Base-by-base conservation (phyloP, 2,113 vertebrate genomes). In the Tichodroma muraria region DNA sequence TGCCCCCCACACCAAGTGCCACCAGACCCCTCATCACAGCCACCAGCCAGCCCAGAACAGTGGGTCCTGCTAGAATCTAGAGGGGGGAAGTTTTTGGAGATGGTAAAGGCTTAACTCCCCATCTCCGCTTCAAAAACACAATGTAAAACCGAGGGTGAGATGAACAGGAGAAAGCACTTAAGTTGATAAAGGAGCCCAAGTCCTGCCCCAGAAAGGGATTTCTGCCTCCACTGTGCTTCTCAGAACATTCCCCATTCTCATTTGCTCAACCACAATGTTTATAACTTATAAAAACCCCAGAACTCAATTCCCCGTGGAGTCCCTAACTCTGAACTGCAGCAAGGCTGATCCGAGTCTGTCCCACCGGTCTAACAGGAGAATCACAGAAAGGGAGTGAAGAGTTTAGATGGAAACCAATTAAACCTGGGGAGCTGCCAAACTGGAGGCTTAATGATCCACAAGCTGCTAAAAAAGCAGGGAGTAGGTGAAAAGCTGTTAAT, bases 401-500 rank as follows among this genome's bases (percentile, higher is more conserved):
- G 37, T 53, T 94, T 27, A 88, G 63, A 42, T 53, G 81, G 59
- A 96, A 91, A 94, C 1, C 1, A 85, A 82, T 88, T 80, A 82
- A 80, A 80, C 14, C 37, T 83, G 90, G 59, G 64, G 35, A 88
- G 85, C 53, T 49, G 89, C 64, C 80, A 89, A 83, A 56, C 56
- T 77, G 64, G 56, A 83, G 35, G 52, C 50, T 83, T 72, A 77
- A 80, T 61, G 72, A 90, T 37, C 56, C 70, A 38, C 12, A 53
- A 6, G 16, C 72, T 61, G 63, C 61, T 80, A 25, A 50, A 73
- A 80, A 79, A 13, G n/a, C 61, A 54, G 59, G 71, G 71, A 85
- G 70, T 72, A 60, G 87, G 80, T 79, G 85, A 89, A 89, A 87
- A 85, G 84, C 11, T 80, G 78, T 53, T 56, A 70, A n/a, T 52